Percentiles rank a stretch among this genome's conserved stretches.
Evolutionary conservation across 1,140 invertebrate species (phyloP).

Genomic region (Caenorhabditis elegans): DNA sequence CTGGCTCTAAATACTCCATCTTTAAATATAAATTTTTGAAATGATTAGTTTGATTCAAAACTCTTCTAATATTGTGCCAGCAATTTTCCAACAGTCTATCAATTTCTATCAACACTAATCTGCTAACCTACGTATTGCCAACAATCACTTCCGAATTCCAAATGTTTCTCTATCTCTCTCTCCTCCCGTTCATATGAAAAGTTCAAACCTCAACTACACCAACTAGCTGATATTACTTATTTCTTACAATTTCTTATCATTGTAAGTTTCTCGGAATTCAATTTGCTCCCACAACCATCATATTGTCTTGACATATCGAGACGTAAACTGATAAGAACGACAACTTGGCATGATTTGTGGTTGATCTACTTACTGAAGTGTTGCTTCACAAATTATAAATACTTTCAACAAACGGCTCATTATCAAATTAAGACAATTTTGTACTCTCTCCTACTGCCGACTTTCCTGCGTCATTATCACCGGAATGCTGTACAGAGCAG

Average conservation of each 20-base stretch:
- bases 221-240: background rate
- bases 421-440: background rate
- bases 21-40: no score
- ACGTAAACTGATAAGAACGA: background rate
- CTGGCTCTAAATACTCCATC: no score
- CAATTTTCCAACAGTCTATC: no score
- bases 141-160: slow-evolving; percentile 8
- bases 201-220: background rate
- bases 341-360: slow-evolving; percentile 9
- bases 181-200: background rate
- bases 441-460: background rate
- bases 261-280: background rate
- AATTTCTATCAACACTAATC: no score
- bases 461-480: background rate
- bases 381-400: no score
- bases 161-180: background rate
- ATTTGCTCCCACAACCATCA: background rate
- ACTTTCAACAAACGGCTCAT: no score
- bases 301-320: background rate
- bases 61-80: no score
- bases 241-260: background rate
- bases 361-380: slow-evolving; percentile 13
- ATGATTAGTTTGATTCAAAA: no score
- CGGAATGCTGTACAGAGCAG: background rate
- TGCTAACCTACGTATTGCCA: background rate